Base-by-base conservation (phyloP, 2,888 invertebrate species). In the Arrhopalites spinosus region DNA sequence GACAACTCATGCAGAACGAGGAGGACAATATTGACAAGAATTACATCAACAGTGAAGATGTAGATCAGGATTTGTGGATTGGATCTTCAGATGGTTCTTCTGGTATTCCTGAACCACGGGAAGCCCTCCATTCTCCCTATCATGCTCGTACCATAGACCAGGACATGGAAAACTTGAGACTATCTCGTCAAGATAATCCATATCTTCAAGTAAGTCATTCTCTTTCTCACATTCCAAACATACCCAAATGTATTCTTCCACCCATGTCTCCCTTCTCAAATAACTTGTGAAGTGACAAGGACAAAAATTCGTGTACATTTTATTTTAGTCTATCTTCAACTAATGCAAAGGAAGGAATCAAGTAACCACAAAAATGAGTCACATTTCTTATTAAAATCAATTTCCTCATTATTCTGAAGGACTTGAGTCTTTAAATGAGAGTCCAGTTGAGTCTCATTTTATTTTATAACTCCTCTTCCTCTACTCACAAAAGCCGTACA, bases 101-200 rank as follows among this genome's bases (percentile, higher is more conserved):
- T n/a, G 63, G n/a, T n/a, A 78, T 81, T 76, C 80, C 80, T 15
- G 81, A 81, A 50, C 82, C 82, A 13, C 53, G 80, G 23, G 81
- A 82, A 69, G 82, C 82, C 29, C 79, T 82, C 36, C 82, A 82
- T 63, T 82, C 82, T 13, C 82, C 82, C 13, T 82, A 82, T 73
- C 82, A 82, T 73, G 80, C 82, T 50, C 69, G 80, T 36, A 82
- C 81, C 2, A 82, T 81, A 64, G 92, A 92, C 83, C 91, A 92
- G 86, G 93, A 93, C 84, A 93, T 93, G 92, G 92, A 93, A 85
- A 91, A 92, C 29, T 87, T 93, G 61, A 88, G 93, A 83, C 88
- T 92, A 64, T 93, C 93, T 11, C 88, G 93, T 78, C 93, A 93
- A 86, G 93, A 94, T 86, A 93, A 94, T 86, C 93, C 93, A 1